A percentile compares a stretch with the other conserved stretches of the same genome.
phyloP scores from a whole-genome alignment of 2,113 vertebrate genomes.

The Callospermophilus lateralis region DNA sequence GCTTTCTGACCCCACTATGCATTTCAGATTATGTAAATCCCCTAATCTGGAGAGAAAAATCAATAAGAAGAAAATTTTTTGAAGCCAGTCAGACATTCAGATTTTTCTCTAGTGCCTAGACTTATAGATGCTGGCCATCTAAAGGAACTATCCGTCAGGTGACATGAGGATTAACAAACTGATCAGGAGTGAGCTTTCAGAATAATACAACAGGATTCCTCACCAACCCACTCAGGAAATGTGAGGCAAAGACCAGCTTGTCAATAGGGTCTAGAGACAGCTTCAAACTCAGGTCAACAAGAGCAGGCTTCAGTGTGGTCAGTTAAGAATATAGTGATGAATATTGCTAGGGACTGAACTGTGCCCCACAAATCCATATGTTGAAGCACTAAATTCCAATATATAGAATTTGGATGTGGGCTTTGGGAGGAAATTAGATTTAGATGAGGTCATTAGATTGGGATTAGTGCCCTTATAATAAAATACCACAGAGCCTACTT shows the following conservation, averaged over 20 bases:
- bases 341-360: not conserved
- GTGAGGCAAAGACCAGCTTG: not conserved
- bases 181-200: not conserved
- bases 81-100: accelerated
- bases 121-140: not conserved
- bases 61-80: accelerated
- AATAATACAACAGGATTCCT: not conserved
- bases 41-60: accelerated
- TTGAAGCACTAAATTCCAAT: not conserved
- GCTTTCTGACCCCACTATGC: not conserved
- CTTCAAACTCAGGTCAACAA: not conserved
- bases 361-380: too few relatives aligned
- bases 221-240: not conserved
- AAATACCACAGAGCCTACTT: not conserved
- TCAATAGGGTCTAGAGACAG: not conserved
- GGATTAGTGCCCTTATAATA: not conserved
- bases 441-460: not conserved
- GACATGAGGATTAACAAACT: not conserved
- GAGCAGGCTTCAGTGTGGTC: not conserved
- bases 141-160: not conserved
- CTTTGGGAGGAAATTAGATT: not conserved
- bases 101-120: not conserved
- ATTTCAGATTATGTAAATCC: accelerated
- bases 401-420: not conserved
- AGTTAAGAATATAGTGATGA: too few relatives aligned